Conservation (phyloP, 2,797 vertebrate species). For the Xiphorhynchus erythropygius region DNA sequence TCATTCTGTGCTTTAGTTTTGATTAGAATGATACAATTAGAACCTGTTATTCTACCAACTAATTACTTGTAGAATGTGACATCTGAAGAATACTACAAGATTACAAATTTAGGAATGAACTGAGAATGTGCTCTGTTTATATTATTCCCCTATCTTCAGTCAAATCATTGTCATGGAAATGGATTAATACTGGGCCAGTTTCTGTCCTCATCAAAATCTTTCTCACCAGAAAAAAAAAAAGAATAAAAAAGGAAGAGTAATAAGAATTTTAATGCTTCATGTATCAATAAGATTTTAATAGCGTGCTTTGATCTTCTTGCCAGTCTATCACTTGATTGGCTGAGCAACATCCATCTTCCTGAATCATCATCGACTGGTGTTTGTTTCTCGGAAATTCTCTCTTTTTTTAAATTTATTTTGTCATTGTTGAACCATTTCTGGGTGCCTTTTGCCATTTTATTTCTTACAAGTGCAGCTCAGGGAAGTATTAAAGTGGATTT, state of each 20-base stretch:
- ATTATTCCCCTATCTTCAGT: constrained; percentile 60
- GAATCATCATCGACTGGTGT: constrained; percentile 4
- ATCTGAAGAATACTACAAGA: constrained; percentile 68
- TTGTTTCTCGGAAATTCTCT: constrained; percentile 46
- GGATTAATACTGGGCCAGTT: constrained; percentile 23
- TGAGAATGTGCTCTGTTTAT: constrained; percentile 55
- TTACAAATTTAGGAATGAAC: constrained; percentile 70
- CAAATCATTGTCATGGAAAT: constrained; percentile 64
- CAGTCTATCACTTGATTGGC: constrained; percentile 24
- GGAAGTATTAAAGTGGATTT: background rate
- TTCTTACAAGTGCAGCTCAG: background rate
- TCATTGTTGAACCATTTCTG: background rate
- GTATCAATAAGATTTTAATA: constrained; percentile 65
- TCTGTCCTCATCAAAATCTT: constrained; percentile 57
- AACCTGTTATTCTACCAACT: constrained; percentile 69
- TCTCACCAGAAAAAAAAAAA: background rate
- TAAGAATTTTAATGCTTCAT: constrained; percentile 44
- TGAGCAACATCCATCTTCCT: constrained; percentile 23
- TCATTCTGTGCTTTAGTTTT: constrained; percentile 71
- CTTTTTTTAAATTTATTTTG: background rate
- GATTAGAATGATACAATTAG: constrained; percentile 71
- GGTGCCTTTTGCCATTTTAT: background rate
- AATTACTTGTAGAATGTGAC: constrained; percentile 69
- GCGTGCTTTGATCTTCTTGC: constrained; percentile 14
- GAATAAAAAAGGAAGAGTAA: background rate